Conservation (phyloP, 1,140 invertebrate species). For the Musca domestica region DNA sequence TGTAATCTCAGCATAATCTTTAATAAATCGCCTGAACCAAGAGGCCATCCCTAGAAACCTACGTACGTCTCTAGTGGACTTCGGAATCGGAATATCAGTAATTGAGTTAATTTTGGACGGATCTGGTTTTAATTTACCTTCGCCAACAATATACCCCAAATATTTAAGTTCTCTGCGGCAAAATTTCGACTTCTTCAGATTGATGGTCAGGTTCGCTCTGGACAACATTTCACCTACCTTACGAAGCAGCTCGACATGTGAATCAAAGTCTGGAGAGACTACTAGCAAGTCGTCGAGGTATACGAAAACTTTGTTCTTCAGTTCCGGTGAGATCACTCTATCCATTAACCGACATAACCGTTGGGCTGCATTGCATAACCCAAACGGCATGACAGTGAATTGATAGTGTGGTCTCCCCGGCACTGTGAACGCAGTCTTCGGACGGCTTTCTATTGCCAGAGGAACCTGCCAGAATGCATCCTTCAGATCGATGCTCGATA, state of each 20-base stretch:
- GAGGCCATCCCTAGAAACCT: constrained; percentile 22
- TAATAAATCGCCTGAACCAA: constrained; percentile 24
- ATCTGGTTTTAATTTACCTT: too few relatives aligned
- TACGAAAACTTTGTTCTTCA: too few relatives aligned
- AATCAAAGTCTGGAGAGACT: too few relatives aligned
- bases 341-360: too few relatives aligned
- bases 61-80: constrained; percentile 32
- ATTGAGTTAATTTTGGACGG: too few relatives aligned
- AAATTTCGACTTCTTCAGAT: constrained; percentile 52
- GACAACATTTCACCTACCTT: constrained; percentile 46
- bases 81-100: constrained; percentile 1
- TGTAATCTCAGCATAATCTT: constrained; percentile 23
- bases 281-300: too few relatives aligned
- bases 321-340: too few relatives aligned
- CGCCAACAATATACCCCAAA: too few relatives aligned
- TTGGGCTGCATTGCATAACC: too few relatives aligned
- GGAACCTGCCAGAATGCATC: constrained; percentile 47
- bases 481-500: too few relatives aligned
- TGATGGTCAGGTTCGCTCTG: constrained; percentile 53
- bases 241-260: constrained; percentile 50
- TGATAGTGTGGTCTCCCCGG: constrained; percentile 18
- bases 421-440: constrained; percentile 54
- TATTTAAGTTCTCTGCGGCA: too few relatives aligned
- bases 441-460: constrained; percentile 30
- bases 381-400: too few relatives aligned